phyloP scores from a whole-genome alignment of 2,113 vertebrate species.

The Anser brachyrhynchus region DNA sequence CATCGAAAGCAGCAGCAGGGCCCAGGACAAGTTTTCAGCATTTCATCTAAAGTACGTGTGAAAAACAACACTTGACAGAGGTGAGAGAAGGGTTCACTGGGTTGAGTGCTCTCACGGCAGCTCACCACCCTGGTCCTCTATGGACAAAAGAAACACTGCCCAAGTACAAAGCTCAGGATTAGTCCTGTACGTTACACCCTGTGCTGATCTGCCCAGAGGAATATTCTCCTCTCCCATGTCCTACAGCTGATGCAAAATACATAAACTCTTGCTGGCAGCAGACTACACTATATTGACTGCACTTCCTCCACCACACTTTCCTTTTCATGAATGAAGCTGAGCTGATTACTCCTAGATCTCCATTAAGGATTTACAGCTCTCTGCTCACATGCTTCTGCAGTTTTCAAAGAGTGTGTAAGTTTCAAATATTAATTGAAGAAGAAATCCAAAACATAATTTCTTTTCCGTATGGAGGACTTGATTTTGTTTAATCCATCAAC shows the following conservation, averaged over 20 bases:
- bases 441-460: neutral
- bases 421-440: neutral
- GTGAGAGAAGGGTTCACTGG: rapidly evolving
- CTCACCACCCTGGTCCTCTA: no score
- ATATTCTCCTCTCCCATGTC: rapidly evolving
- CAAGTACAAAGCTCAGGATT: neutral
- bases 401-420: neutral
- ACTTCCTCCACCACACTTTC: neutral
- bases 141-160: rapidly evolving
- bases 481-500: neutral
- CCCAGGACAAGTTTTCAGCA: neutral
- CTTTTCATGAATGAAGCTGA: neutral
- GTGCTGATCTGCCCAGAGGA: neutral
- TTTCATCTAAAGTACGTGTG: rapidly evolving
- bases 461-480: neutral
- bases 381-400: neutral
- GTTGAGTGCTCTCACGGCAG: rapidly evolving
- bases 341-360: no score
- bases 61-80: rapidly evolving
- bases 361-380: neutral
- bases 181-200: rapidly evolving
- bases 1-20: neutral
- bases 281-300: neutral
- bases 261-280: neutral
- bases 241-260: neutral